A percentile compares a stretch with the other conserved stretches of the same genome.
These are phyloP conservation scores for Malurus melanocephalus DNA, from an alignment of 2,113 vertebrate genomes.

Conservation along the genomic window DNA sequence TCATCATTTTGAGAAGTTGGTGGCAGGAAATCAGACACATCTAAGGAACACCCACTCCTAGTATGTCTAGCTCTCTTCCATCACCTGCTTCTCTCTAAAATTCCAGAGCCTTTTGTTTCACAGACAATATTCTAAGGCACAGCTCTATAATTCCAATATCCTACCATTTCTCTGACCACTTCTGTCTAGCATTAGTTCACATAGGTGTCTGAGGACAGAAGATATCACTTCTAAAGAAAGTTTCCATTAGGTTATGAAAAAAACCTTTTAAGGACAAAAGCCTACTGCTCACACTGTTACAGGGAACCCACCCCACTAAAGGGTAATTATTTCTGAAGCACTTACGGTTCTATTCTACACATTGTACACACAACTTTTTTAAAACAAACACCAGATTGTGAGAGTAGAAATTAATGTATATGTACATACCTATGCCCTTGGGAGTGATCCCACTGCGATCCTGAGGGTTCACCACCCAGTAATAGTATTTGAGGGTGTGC, in stretches of 20 bases:
- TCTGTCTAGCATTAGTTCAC: neutral
- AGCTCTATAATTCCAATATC: neutral
- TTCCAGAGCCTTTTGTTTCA: neutral
- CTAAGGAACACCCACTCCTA: neutral
- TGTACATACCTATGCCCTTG: conserved; percentile 86
- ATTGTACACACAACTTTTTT: neutral
- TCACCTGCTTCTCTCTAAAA: neutral
- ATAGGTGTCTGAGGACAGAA: neutral
- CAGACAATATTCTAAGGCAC: neutral
- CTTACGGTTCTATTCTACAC: neutral
- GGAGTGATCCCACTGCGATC: conserved; percentile 92
- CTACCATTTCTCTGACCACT: neutral
- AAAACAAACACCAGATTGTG: neutral
- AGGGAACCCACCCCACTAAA: neutral
- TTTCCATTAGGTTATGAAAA: neutral
- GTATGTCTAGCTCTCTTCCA: neutral
- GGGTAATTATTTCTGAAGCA: neutral
- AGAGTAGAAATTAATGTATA: conserved; percentile 30
- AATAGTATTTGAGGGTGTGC: conserved; percentile 95
- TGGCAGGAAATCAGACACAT: neutral
- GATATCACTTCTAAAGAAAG: neutral
- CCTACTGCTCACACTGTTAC: neutral
- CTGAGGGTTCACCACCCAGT: conserved; percentile 93
- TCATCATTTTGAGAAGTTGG: neutral
- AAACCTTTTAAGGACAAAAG: neutral